phyloP scores from a whole-genome alignment of 2,113 vertebrate species.

The Hippolais icterina region DNA sequence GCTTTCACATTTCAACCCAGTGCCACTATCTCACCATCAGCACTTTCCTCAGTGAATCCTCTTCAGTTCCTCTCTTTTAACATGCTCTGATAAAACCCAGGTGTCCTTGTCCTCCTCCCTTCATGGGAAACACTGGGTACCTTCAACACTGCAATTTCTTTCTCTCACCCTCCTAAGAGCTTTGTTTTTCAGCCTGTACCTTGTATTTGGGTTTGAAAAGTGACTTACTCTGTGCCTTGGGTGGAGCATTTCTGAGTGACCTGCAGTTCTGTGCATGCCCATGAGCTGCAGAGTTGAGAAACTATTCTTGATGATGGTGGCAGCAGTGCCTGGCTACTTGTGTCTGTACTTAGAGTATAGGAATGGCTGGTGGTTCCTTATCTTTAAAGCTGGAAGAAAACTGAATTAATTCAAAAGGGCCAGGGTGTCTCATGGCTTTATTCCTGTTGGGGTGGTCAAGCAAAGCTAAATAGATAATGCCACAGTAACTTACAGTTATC shows the following conservation, averaged over 20 bases:
- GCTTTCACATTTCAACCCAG: neutral
- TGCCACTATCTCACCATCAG: accelerated
- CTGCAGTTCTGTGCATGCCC: neutral
- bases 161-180: neutral
- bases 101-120: neutral
- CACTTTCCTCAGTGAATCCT: neutral
- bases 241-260: accelerated
- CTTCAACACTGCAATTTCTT: neutral
- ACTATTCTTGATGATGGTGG: neutral
- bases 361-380: neutral
- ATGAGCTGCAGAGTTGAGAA: neutral
- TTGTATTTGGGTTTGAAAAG: neutral
- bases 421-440: neutral
- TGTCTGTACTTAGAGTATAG: neutral
- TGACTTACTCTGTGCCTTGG: neutral
- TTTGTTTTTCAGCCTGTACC: neutral
- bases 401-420: neutral
- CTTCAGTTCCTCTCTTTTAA: neutral
- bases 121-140: neutral
- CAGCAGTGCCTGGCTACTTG: neutral
- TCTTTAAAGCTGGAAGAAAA: neutral
- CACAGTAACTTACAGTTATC: neutral
- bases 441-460: neutral
- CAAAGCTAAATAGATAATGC: neutral
- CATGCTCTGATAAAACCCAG: neutral